These are phyloP conservation scores for Drosophila setifemur DNA, from an alignment of 1,140 invertebrate species.

Conservation along the genomic window DNA sequence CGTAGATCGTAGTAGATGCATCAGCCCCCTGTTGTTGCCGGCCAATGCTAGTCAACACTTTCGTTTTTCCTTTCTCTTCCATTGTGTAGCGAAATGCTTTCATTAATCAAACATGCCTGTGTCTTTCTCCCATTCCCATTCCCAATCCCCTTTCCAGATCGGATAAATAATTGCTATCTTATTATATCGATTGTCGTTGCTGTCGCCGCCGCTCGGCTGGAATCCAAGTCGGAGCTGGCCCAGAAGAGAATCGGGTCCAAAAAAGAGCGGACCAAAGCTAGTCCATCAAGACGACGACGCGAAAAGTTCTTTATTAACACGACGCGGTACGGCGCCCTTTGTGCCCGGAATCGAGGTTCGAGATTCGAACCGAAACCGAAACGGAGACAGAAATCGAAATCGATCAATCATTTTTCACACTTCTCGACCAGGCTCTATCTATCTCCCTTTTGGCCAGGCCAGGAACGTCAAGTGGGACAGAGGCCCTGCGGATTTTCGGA, in stretches of 20 bases:
- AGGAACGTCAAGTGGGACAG: background rate
- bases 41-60: conserved; percentile 68
- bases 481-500: conserved; percentile 16
- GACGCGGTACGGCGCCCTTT: conserved; percentile 46
- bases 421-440: conserved; percentile 25
- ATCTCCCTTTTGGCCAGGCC: background rate
- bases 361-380: conserved; percentile 17
- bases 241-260: background rate
- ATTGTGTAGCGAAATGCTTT: conserved; percentile 61
- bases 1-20: too few relatives aligned
- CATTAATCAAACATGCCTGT: conserved; percentile 65
- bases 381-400: conserved; percentile 38
- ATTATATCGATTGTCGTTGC: conserved; percentile 77
- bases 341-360: conserved; percentile 35
- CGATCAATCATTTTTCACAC: conserved; percentile 80
- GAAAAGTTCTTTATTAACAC: conserved; percentile 70
- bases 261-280: background rate
- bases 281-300: background rate
- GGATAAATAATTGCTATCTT: conserved; percentile 77
- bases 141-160: background rate
- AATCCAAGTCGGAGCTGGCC: conserved; percentile 10
- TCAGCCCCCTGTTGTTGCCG: conserved; percentile 5
- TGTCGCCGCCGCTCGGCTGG: conserved; percentile 51
- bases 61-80: conserved; percentile 70
- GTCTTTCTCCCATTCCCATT: background rate